These are phyloP conservation scores for Plecturocebus donacophilus DNA, from an alignment of 2,113 vertebrate genomes.

Conservation along the genomic window DNA sequence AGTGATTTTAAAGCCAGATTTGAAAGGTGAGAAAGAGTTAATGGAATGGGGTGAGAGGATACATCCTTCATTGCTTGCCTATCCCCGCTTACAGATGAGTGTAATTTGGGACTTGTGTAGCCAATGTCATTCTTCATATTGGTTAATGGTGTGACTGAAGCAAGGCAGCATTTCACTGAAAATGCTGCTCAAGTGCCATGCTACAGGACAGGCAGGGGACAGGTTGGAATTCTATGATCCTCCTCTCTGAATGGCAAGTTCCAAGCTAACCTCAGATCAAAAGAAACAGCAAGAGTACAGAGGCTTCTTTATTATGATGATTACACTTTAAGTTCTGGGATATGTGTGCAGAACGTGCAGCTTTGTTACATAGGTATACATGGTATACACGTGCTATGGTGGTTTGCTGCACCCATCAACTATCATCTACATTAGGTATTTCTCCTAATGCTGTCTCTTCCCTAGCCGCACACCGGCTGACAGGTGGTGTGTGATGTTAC, in stretches of 20 bases:
- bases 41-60: not conserved
- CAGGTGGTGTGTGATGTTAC: no score
- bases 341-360: no score
- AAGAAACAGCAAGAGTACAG: not conserved
- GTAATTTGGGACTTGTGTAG: not conserved
- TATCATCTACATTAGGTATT: no score
- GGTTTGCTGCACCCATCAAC: no score
- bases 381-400: no score
- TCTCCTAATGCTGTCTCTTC: no score
- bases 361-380: no score
- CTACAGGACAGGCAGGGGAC: not conserved
- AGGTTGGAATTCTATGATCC: not conserved
- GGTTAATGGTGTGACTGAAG: not conserved
- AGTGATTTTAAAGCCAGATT: slow-evolving; percentile 43
- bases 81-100: not conserved
- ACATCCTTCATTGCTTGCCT: not conserved
- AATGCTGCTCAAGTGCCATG: not conserved
- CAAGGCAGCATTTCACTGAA: not conserved
- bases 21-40: slow-evolving; percentile 32
- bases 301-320: not conserved
- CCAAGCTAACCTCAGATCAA: not conserved
- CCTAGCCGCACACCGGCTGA: no score
- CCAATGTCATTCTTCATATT: not conserved
- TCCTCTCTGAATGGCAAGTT: slow-evolving; percentile 1
- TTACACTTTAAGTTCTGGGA: no score